phyloP scores from a whole-genome alignment of 53 echinoderm and acorn worm genomes.

The Patiria pectinifera region DNA sequence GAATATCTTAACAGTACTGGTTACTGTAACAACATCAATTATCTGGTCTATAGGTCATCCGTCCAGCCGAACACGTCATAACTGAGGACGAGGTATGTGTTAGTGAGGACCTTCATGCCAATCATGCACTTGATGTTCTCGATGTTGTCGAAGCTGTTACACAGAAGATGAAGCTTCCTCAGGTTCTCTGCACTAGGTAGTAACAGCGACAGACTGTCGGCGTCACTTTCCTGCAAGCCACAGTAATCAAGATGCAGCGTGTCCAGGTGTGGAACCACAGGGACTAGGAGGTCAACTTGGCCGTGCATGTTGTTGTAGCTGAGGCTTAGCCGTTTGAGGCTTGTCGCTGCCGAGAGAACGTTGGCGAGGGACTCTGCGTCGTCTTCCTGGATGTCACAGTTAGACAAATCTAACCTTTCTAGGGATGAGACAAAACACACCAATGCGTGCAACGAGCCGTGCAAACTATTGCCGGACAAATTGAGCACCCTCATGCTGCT shows the following conservation, averaged over 20 bases:
- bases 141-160: not conserved
- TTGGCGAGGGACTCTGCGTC: conserved; percentile 1
- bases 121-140: not conserved
- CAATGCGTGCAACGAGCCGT: not conserved
- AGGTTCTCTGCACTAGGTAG: not conserved
- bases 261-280: not conserved
- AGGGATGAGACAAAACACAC: not conserved
- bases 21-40: not conserved
- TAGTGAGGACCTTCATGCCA: not conserved
- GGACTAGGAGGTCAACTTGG: not conserved
- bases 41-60: not conserved
- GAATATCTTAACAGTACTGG: too few species aligned
- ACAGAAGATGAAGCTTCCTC: not conserved
- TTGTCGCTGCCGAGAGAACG: not conserved
- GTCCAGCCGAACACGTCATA: not conserved
- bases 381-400: not conserved
- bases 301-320: not conserved
- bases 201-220: not conserved
- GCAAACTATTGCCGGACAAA: not conserved
- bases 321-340: not conserved
- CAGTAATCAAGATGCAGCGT: conserved; percentile 2
- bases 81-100: not conserved
- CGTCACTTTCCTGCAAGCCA: not conserved
- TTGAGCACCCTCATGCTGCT: not conserved
- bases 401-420: not conserved